Conservation (phyloP, 2,888 invertebrate species). For the Nomada ferruginata region DNA sequence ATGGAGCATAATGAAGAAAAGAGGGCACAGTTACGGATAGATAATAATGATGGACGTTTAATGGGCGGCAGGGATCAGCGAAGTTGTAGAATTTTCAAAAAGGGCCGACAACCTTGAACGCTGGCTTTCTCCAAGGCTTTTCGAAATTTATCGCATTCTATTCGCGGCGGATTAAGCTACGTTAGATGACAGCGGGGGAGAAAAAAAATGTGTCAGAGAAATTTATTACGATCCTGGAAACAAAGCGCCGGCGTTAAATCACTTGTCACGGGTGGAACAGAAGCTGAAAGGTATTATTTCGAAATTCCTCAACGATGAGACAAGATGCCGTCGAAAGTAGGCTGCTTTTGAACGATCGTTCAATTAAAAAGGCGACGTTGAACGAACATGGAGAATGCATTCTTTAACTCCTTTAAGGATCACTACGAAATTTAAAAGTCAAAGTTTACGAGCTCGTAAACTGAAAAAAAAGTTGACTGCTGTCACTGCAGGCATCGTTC, state of each 20-base stretch:
- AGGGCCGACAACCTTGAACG: slow-evolving; percentile 46
- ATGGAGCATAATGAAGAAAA: background rate
- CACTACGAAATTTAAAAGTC: slow-evolving; percentile 37
- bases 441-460: slow-evolving; percentile 65
- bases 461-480: slow-evolving; percentile 22
- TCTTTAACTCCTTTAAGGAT: slow-evolving; percentile 6
- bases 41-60: slow-evolving; percentile 1
- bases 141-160: slow-evolving; percentile 50
- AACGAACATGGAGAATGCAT: background rate
- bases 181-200: slow-evolving; percentile 39
- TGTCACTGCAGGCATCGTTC: slow-evolving; percentile 32
- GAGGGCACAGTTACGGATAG: slow-evolving; percentile 26
- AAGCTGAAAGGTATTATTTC: background rate
- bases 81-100: slow-evolving; percentile 46
- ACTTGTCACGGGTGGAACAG: background rate
- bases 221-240: slow-evolving; percentile 52
- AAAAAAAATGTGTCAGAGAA: slow-evolving; percentile 23
- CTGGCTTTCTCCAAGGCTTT: slow-evolving; percentile 33
- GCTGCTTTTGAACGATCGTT: background rate
- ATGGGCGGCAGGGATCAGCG: slow-evolving; percentile 27
- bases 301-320: slow-evolving; percentile 17
- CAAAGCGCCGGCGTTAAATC: slow-evolving; percentile 35
- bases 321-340: background rate
- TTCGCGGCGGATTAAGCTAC: slow-evolving; percentile 49
- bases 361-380: slow-evolving; percentile 24